A percentile compares a stretch with the other conserved stretches of the same genome.
Evolutionary conservation across 1,140 invertebrate species (phyloP).

Genomic region (Temnothorax curvispinosus): DNA sequence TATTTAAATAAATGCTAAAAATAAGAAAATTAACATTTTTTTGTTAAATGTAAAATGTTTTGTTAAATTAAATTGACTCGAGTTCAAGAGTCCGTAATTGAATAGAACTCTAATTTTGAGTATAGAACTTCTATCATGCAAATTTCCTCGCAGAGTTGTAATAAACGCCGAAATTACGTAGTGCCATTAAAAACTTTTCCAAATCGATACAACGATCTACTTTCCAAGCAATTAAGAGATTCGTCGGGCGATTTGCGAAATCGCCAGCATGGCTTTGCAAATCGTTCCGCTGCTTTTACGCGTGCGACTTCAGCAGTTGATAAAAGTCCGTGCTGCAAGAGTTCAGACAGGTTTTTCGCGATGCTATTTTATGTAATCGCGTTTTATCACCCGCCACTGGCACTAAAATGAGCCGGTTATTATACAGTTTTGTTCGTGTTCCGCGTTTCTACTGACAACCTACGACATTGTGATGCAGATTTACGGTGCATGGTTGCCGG

Average conservation of each 20-base stretch:
- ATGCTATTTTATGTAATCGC: background rate
- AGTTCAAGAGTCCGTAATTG: background rate
- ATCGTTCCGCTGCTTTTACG: slow-evolving; percentile 26
- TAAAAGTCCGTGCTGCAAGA: slow-evolving; percentile 6
- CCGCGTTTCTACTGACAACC: slow-evolving; percentile 46
- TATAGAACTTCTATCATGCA: slow-evolving; percentile 9
- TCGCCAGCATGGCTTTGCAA: background rate
- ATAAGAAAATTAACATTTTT: background rate
- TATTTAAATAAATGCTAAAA: background rate
- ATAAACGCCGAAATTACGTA: background rate
- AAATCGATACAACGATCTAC: slow-evolving; percentile 38
- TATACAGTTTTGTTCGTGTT: slow-evolving; percentile 24
- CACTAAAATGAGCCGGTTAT: slow-evolving; percentile 37
- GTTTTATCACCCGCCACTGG: background rate
- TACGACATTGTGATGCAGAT: slow-evolving; percentile 65
- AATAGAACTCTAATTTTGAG: background rate
- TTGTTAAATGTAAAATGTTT: no score
- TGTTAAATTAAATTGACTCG: background rate
- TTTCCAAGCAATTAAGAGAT: slow-evolving; percentile 49
- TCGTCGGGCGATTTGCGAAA: slow-evolving; percentile 18
- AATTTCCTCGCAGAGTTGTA: no score
- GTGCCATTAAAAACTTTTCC: slow-evolving; percentile 47
- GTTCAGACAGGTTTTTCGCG: background rate
- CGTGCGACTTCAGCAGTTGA: background rate
- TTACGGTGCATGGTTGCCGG: slow-evolving; percentile 21